Conservation (phyloP, 2,113 vertebrate species). For the Miniopterus natalensis region DNA sequence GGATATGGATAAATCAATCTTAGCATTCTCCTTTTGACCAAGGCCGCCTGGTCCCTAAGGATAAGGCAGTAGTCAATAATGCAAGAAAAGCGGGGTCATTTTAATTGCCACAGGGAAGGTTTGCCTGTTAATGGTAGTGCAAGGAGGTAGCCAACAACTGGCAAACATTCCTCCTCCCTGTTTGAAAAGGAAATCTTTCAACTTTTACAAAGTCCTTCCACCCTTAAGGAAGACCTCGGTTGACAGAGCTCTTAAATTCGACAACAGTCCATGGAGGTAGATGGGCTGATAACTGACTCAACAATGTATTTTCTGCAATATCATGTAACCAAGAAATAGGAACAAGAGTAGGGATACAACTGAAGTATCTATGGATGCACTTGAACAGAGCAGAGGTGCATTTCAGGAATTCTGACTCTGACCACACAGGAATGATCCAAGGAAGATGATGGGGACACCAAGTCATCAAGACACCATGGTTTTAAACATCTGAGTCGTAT, state of each 20-base stretch:
- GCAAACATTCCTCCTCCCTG: not conserved
- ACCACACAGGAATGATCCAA: not conserved
- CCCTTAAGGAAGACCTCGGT: not conserved
- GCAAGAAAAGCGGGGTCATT: not conserved
- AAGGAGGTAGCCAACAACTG: not conserved
- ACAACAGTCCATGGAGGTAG: not conserved
- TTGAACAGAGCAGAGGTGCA: not conserved
- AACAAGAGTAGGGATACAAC: not conserved
- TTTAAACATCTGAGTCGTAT: not conserved
- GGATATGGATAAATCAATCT: not conserved
- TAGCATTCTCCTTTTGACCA: not conserved
- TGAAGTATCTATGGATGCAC: not conserved
- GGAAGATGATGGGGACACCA: not conserved
- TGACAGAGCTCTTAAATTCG: not conserved
- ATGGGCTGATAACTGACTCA: not conserved
- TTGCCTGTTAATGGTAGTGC: not conserved
- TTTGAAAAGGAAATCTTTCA: not conserved
- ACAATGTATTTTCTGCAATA: not conserved
- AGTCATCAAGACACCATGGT: not conserved
- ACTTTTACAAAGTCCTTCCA: not conserved
- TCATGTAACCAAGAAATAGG: constrained; percentile 17
- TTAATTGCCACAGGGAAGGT: not conserved
- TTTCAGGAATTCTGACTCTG: not conserved
- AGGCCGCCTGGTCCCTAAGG: not conserved
- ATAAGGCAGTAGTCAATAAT: not conserved